phyloP scores from a whole-genome alignment of 2,888 invertebrate species.

The Anaspis maculata region DNA sequence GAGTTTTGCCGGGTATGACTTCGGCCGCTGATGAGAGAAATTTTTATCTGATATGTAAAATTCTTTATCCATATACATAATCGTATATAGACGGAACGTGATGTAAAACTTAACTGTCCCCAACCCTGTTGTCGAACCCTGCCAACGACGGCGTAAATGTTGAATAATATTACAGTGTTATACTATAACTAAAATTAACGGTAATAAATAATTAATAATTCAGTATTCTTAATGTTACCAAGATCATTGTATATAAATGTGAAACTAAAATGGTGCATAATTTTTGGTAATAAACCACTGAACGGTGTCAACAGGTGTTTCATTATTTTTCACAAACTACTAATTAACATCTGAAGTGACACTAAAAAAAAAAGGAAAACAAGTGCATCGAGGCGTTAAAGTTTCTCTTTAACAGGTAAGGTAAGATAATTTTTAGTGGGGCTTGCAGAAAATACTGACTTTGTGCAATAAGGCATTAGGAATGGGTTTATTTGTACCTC shows the following conservation, averaged over 20 bases:
- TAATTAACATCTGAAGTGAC: too few species aligned
- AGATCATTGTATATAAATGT: conserved; percentile 34
- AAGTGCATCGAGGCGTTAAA: too few species aligned
- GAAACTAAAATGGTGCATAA: conserved; percentile 27
- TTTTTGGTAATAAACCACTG: conserved; percentile 33
- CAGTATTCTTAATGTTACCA: conserved; percentile 44
- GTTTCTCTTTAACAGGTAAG: too few species aligned
- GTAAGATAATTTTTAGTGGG: too few species aligned
- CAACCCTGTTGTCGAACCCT: conserved; percentile 10
- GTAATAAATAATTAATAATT: conserved; percentile 28
- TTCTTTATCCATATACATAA: too few species aligned
- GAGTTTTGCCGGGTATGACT: too few species aligned
- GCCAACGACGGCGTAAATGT: conserved; percentile 12
- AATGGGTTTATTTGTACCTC: too few species aligned
- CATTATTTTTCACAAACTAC: too few species aligned
- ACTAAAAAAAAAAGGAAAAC: too few species aligned
- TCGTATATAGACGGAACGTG: conserved; percentile 9
- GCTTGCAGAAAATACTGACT: too few species aligned
- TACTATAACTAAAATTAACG: conserved; percentile 12
- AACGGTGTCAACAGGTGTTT: too few species aligned
- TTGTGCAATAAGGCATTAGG: too few species aligned
- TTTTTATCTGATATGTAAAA: background rate
- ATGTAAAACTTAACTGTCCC: conserved; percentile 9
- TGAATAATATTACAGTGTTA: conserved; percentile 15
- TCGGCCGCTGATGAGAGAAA: conserved; percentile 14